phyloP scores from a whole-genome alignment of 2,113 vertebrate genomes.

The Prunella fulvescens region DNA sequence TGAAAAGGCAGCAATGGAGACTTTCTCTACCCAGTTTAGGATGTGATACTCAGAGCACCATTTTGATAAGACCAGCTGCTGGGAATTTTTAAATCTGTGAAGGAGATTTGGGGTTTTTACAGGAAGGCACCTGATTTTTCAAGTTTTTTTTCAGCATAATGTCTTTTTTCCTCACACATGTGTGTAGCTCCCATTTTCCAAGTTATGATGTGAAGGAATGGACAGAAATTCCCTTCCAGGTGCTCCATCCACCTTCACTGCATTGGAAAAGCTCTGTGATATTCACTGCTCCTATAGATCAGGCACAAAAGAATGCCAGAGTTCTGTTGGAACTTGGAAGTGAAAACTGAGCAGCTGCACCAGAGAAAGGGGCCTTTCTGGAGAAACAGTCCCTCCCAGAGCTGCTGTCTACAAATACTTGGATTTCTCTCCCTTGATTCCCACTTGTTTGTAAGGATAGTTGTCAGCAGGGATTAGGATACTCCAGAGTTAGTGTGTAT shows the following conservation, averaged over 20 bases:
- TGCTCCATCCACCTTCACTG: background rate
- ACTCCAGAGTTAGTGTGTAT: background rate
- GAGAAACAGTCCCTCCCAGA: background rate
- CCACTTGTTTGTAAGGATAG: background rate
- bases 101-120: background rate
- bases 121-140: background rate
- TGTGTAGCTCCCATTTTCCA: background rate
- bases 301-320: background rate
- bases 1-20: background rate
- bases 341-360: background rate
- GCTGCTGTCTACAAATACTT: background rate
- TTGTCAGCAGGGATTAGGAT: background rate
- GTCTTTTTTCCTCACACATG: accelerated
- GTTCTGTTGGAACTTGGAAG: background rate
- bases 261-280: background rate
- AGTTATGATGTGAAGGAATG: background rate
- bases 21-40: background rate
- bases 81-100: background rate
- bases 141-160: background rate
- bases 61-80: background rate
- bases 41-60: background rate
- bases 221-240: background rate
- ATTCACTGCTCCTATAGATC: background rate
- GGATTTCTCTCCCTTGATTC: background rate
- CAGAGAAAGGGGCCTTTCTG: background rate